Conservation (phyloP, 2,797 vertebrate genomes). For the Acipenser ruthenus region DNA sequence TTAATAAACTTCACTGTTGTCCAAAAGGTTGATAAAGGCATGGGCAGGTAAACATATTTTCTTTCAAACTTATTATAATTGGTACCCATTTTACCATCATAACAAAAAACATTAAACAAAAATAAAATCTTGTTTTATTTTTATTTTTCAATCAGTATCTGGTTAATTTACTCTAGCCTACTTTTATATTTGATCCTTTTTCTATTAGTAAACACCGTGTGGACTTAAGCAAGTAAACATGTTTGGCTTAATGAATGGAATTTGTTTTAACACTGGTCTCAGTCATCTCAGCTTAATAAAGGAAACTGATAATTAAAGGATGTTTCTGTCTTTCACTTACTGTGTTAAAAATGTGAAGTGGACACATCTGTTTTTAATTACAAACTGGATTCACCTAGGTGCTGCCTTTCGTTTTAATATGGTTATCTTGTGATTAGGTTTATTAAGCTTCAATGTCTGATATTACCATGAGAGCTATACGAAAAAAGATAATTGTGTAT, state of each 20-base stretch:
- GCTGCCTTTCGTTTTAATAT: slow-evolving; percentile 71
- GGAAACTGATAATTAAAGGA: slow-evolving; percentile 54
- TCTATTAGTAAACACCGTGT: slow-evolving; percentile 55
- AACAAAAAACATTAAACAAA: not conserved
- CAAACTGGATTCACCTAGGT: slow-evolving; percentile 69
- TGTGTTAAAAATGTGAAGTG: slow-evolving; percentile 12
- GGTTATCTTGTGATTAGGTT: slow-evolving; percentile 42
- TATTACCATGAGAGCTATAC: no score
- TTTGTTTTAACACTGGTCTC: slow-evolving; percentile 21
- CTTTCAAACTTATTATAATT: no score
- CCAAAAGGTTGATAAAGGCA: no score
- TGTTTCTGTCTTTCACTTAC: slow-evolving; percentile 47
- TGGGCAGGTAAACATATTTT: no score
- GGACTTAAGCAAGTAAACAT: slow-evolving; percentile 65
- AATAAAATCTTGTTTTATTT: not conserved
- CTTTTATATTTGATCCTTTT: slow-evolving; percentile 18
- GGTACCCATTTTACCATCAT: no score
- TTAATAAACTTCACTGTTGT: no score
- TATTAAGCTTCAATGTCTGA: slow-evolving; percentile 40
- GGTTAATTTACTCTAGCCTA: slow-evolving; percentile 20
- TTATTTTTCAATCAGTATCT: slow-evolving; percentile 24
- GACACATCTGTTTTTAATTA: slow-evolving; percentile 18
- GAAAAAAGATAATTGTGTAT: no score
- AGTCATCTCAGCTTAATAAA: slow-evolving; percentile 1
- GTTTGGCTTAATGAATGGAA: slow-evolving; percentile 72